Conservation (phyloP, 2,888 invertebrate genomes). For the Hecatera dysodea region DNA sequence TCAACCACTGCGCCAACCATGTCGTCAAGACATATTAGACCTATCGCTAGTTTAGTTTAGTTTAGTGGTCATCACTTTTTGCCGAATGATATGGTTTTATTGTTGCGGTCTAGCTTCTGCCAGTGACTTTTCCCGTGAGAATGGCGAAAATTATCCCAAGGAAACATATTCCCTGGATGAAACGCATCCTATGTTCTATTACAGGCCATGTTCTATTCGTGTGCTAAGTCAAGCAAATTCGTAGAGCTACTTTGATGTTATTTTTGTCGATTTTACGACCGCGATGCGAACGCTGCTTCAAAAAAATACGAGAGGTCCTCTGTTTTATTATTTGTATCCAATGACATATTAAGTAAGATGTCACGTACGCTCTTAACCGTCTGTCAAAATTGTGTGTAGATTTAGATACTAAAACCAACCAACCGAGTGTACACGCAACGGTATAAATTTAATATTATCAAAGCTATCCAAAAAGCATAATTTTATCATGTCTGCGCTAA, state of each 20-base stretch:
- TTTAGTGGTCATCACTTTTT: neutral
- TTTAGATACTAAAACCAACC: slow-evolving; percentile 6
- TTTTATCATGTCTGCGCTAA: slow-evolving; percentile 61
- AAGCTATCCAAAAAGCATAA: slow-evolving; percentile 70
- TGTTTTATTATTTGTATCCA: neutral
- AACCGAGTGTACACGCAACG: slow-evolving; percentile 31
- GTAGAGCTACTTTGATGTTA: no score
- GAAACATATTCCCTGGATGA: no score
- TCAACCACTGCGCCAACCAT: no score
- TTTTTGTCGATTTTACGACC: no score
- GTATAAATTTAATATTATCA: slow-evolving; percentile 67
- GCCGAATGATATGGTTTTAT: neutral
- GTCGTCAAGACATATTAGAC: no score
- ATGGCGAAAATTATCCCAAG: no score
- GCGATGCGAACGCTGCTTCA: no score
- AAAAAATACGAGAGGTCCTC: no score
- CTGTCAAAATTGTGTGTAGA: slow-evolving; percentile 17
- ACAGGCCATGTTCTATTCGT: no score
- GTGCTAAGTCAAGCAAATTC: no score
- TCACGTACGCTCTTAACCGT: slow-evolving; percentile 16
- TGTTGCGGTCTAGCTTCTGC: neutral
- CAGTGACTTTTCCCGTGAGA: neutral
- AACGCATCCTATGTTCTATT: no score
- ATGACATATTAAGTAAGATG: neutral
- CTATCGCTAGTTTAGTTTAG: no score